Base-by-base conservation (phyloP, 2,113 vertebrate genomes). In the Corythornis madagascariensis region DNA sequence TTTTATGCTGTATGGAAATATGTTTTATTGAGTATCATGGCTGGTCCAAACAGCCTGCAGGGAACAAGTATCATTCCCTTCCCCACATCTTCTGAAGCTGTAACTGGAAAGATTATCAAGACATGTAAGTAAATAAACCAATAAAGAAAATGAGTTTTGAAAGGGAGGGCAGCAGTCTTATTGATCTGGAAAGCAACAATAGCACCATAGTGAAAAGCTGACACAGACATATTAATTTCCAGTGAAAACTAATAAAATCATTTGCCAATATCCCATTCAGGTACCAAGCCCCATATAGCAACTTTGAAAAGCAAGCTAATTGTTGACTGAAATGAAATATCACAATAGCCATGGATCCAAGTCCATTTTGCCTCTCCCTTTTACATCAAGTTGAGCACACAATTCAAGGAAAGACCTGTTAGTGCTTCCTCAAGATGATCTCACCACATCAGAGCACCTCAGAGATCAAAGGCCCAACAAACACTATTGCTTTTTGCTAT, bases 41-140 rank as follows among this genome's bases (percentile, higher is more conserved):
- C 84, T 56, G 52, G 52, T 88, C 87, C 81, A 92, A 64, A 82
- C 71, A 76, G 47, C 59, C 84, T 82, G 89, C 67, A 76, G 91
- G 81, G 82, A 92, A 80, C 52, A 8, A 80, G 29, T 6, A 47
- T 40, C 80, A 48, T 47, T 86, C 59, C n/a, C 60, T 67, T 91
- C 81, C 90, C 90, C 94, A 83, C 65, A 81, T 83, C 90, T 94
- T 88, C 79, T 79, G 22, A 69, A 91, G 87, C 43, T 83, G 60
- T 87, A 91, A 92, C 87, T 90, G 63, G 94, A 94, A 94, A 71
- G 71, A 69, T 70, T 93, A 88, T 67, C 61, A 70, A 92, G 81
- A 70, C 33, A 70, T 28, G 47, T 10, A 84, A 87, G 42, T 74
- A 94, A 92, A 93, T 40, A 82, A 3, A 72, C 17, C 0, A 0